Evolutionary conservation across 2,797 vertebrate species (phyloP).

Genomic region (Petrocephalus schoutedeni): DNA sequence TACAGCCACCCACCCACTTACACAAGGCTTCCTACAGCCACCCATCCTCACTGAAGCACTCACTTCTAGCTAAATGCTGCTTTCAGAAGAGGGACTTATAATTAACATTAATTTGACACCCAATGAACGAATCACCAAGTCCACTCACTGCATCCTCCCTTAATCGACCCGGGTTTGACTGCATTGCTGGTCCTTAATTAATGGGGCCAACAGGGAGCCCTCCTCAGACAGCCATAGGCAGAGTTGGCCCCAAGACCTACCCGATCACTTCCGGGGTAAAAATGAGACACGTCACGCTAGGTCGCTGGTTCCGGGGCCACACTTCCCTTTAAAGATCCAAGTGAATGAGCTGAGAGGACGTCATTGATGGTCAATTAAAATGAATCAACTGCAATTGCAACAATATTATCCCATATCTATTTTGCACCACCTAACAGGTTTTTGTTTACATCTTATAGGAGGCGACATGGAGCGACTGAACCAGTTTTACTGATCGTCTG

Average conservation of each 20-base stretch:
- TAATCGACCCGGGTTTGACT: slow-evolving; percentile 12
- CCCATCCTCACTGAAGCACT: neutral
- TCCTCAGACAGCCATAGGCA: neutral
- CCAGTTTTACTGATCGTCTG: neutral
- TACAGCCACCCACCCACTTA: neutral
- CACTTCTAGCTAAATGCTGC: slow-evolving; percentile 14
- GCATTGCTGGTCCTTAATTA: neutral
- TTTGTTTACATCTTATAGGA: neutral
- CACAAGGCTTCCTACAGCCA: neutral
- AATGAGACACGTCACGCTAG: neutral
- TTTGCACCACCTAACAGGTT: neutral
- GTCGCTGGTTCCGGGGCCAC: neutral
- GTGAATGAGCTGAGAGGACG: neutral
- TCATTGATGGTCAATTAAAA: neutral
- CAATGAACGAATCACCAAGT: slow-evolving; percentile 15
- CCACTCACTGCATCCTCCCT: neutral
- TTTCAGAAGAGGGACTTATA: slow-evolving; percentile 4
- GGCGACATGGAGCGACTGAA: neutral
- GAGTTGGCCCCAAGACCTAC: neutral
- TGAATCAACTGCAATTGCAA: neutral
- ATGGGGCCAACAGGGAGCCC: neutral
- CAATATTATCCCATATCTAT: neutral
- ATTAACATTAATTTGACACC: slow-evolving; percentile 24
- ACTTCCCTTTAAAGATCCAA: neutral
- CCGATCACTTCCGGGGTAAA: neutral